Conservation (phyloP, 1,140 invertebrate species). For the Gryllus bimaculatus region DNA sequence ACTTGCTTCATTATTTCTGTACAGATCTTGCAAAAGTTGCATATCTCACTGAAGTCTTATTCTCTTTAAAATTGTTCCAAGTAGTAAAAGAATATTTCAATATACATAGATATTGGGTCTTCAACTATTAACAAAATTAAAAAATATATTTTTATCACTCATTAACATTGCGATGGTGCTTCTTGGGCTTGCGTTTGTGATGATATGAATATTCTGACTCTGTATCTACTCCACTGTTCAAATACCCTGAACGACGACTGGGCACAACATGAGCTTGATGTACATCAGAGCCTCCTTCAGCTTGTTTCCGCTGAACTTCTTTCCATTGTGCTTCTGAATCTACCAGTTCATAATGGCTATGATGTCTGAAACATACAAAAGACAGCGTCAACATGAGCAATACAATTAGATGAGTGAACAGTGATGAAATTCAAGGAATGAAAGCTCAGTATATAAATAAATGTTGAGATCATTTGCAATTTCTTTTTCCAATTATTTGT, state of each 20-base stretch:
- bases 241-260: slow-evolving; percentile 30
- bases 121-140: no score
- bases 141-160: no score
- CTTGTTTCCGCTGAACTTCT: slow-evolving; percentile 66
- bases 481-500: not conserved
- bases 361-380: slow-evolving; percentile 29
- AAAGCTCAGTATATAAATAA: not conserved
- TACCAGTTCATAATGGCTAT: slow-evolving; percentile 52
- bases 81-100: no score
- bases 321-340: slow-evolving; percentile 81
- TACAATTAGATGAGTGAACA: no score
- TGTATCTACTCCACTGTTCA: slow-evolving; percentile 40
- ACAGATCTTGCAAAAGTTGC: no score
- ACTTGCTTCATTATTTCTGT: no score
- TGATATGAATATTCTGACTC: slow-evolving; percentile 43
- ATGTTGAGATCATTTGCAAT: not conserved
- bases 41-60: no score
- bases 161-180: slow-evolving; percentile 35
- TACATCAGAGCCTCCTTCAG: slow-evolving; percentile 45
- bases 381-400: no score
- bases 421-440: not conserved
- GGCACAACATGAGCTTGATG: slow-evolving; percentile 56
- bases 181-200: slow-evolving; percentile 48
- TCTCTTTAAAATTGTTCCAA: no score
- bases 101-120: no score